Base-by-base conservation (phyloP, 2,888 invertebrate species). In the Buathra laborator region DNA sequence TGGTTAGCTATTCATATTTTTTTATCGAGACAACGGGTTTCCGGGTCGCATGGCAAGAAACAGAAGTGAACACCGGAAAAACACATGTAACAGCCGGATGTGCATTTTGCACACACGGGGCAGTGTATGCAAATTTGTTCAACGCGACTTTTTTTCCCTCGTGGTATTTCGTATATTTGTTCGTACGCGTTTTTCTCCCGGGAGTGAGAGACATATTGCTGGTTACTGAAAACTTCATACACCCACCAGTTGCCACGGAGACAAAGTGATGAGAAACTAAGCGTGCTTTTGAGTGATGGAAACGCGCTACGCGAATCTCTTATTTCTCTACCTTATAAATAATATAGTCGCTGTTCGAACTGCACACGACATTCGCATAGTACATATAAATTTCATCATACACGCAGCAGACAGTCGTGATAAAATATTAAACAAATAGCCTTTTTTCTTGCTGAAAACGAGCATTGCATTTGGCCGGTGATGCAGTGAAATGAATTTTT, bases 151-250 rank as follows among this genome's bases (percentile, higher is more conserved):
- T 66, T 46, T 51, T 59, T 67, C n/a, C 43, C 64, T 56, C 19
- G 10, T 67, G 29, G 68, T 70, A 68, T 72, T 74, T 48, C 32
- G 62, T 53, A 44, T 43, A n/a, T 62, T 82, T 37, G 16, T 62
- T 53, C 68, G 67, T 68, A 19, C 51, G 6, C 46, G 37, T 56
- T 51, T 48, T 12, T 19, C 62, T 12, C 51, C 37, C 44, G 32
- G 53, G 1, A 12, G 37, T 9, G 6, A 37, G 37, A 68, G 44
- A 78, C 74, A 78, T 74, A 78, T 78, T 78, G 83, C 74, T 24
- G 46, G n/a, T 62, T 66, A 43, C 81, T 72, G 81, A 48, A 74
- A 84, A 74, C 80, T 77, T 76, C 76, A 72, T 77, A n/a, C 29
- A 80, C 62, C 29, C 32, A 75, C 46, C 64, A 44, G 43, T 43